Evolutionary conservation across 2,888 invertebrate genomes (phyloP).

Genomic region (Linyphia triangularis): DNA sequence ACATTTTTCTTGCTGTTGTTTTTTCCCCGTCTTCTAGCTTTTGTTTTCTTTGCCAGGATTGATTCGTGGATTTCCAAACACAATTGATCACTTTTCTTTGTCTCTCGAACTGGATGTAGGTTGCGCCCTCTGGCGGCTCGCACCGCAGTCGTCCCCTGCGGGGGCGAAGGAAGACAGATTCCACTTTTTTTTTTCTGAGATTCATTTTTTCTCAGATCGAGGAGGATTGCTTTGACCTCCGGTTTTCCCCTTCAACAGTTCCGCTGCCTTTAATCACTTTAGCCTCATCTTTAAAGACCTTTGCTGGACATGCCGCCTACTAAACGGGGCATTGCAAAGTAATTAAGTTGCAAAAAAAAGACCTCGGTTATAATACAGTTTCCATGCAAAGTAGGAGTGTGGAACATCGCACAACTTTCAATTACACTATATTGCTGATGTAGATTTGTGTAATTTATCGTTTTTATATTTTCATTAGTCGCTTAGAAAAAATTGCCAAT

Average conservation of each 20-base stretch:
- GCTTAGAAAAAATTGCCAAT: too few species aligned
- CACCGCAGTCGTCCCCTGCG: not conserved
- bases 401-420: too few species aligned
- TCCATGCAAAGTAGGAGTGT: too few species aligned
- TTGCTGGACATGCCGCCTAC: too few species aligned
- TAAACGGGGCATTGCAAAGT: too few species aligned
- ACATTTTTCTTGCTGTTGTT: too few species aligned
- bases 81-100: not conserved
- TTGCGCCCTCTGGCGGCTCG: not conserved
- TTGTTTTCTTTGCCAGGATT: not conserved
- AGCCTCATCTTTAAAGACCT: not conserved
- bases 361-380: too few species aligned
- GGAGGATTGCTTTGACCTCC: not conserved
- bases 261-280: not conserved
- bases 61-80: not conserved
- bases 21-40: not conserved
- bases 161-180: not conserved
- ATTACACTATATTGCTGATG: too few species aligned
- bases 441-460: too few species aligned
- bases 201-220: not conserved
- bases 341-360: too few species aligned
- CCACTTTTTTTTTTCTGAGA: not conserved
- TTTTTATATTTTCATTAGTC: too few species aligned
- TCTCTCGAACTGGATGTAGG: not conserved
- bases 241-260: not conserved